Evolutionary conservation across 1,140 invertebrate genomes (phyloP).

Genomic region (Eulimnadia texana): DNA sequence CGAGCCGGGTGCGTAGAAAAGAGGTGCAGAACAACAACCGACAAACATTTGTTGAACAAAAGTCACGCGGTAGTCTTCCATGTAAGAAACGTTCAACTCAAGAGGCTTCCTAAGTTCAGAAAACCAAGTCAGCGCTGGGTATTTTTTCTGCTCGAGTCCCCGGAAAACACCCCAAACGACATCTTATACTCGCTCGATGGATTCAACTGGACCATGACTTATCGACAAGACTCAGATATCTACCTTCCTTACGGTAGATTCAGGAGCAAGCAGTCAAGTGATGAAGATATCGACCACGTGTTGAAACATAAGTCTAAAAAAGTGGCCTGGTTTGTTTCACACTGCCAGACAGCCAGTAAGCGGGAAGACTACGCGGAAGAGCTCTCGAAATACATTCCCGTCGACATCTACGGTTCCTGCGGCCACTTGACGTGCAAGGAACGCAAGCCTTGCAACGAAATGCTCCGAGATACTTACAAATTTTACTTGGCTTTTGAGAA

Average conservation of each 20-base stretch:
- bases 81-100: neutral
- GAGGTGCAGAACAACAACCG: neutral
- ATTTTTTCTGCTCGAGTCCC: neutral
- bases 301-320: neutral
- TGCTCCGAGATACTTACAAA: constrained; percentile 12
- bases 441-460: neutral
- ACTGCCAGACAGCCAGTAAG: constrained; percentile 39
- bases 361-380: constrained; percentile 39
- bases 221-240: neutral
- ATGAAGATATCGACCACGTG: neutral
- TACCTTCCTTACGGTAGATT: neutral
- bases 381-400: constrained; percentile 37
- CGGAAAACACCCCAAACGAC: neutral
- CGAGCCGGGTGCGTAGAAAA: neutral
- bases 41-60: neutral
- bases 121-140: neutral
- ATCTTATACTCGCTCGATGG: neutral
- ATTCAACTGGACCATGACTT: neutral
- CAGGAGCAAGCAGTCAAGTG: too few relatives aligned
- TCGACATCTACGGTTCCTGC: constrained; percentile 56
- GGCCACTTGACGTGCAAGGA: constrained; percentile 21
- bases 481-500: constrained; percentile 31
- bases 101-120: neutral
- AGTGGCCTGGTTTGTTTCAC: constrained; percentile 46
- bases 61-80: neutral